Conservation (phyloP, 2,888 invertebrate species). For the Masnerella sp. region DNA sequence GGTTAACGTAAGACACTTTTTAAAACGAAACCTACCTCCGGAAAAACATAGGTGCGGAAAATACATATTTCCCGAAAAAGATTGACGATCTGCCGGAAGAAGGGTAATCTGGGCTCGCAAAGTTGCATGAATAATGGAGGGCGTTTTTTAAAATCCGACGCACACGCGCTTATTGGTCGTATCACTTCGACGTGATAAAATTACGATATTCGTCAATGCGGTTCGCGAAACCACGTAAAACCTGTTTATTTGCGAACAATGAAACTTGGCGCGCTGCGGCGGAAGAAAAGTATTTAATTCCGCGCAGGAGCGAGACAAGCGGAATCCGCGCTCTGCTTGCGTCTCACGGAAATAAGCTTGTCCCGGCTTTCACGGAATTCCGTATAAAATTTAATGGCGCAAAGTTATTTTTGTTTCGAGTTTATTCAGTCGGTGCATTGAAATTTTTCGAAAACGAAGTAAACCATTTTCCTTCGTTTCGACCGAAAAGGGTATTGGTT, state of each 20-base stretch:
- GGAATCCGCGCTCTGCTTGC: no score
- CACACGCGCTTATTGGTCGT: constrained; percentile 66
- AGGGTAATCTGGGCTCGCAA: constrained; percentile 60
- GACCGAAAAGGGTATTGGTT: no score
- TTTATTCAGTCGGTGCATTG: no score
- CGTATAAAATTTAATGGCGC: no score
- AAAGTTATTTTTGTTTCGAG: no score
- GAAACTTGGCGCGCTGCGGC: neutral
- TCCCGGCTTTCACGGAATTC: no score
- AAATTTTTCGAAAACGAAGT: no score
- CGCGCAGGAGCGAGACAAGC: no score
- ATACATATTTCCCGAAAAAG: constrained; percentile 56
- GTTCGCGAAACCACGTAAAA: neutral
- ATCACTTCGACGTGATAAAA: constrained; percentile 67
- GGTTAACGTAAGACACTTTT: no score
- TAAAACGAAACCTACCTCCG: constrained; percentile 46
- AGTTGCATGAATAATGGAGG: constrained; percentile 74
- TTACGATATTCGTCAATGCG: constrained; percentile 61
- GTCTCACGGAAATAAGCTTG: no score
- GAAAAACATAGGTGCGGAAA: constrained; percentile 46
- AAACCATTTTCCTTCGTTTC: no score
- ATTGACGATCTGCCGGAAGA: constrained; percentile 59
- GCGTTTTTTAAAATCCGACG: constrained; percentile 73
- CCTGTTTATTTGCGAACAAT: neutral
- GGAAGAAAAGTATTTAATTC: neutral